phyloP scores from a whole-genome alignment of 1,140 invertebrate genomes.

The Drosophila kepulauana region DNA sequence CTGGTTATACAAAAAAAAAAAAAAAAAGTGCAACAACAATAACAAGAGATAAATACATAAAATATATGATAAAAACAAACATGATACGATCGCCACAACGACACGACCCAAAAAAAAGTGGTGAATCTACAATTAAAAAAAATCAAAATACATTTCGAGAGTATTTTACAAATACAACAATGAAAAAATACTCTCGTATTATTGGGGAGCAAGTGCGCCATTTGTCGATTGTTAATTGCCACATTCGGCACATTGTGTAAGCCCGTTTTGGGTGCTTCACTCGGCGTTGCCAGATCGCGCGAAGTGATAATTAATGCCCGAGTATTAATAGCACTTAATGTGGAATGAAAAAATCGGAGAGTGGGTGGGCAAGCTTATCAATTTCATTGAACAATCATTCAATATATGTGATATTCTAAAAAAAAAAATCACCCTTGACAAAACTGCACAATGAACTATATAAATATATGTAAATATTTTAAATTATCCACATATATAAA shows the following conservation, averaged over 20 bases:
- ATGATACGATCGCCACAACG: slow-evolving; percentile 62
- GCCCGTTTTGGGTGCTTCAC: slow-evolving; percentile 25
- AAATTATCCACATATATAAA: no score
- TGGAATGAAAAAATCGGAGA: background rate
- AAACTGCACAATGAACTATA: no score
- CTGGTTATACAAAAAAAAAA: slow-evolving; percentile 63
- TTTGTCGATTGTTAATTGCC: slow-evolving; percentile 43
- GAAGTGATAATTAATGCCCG: slow-evolving; percentile 15
- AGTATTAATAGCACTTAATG: slow-evolving; percentile 18
- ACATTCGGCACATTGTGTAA: slow-evolving; percentile 32
- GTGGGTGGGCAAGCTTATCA: slow-evolving; percentile 23
- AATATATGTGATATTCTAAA: background rate
- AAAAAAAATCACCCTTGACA: background rate
- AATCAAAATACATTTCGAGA: slow-evolving; percentile 42
- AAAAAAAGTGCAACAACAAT: slow-evolving; percentile 79
- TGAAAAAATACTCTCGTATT: background rate
- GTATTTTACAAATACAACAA: slow-evolving; percentile 15
- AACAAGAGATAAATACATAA: slow-evolving; percentile 55
- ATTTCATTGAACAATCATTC: background rate
- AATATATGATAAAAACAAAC: slow-evolving; percentile 74
- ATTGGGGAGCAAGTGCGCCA: slow-evolving; percentile 55
- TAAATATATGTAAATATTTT: no score
- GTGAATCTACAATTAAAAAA: slow-evolving; percentile 49
- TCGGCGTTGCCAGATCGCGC: slow-evolving; percentile 55
- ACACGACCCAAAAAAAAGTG: slow-evolving; percentile 64